Base-by-base conservation (phyloP, 2,888 invertebrate genomes). In the Neelides folsomi region DNA sequence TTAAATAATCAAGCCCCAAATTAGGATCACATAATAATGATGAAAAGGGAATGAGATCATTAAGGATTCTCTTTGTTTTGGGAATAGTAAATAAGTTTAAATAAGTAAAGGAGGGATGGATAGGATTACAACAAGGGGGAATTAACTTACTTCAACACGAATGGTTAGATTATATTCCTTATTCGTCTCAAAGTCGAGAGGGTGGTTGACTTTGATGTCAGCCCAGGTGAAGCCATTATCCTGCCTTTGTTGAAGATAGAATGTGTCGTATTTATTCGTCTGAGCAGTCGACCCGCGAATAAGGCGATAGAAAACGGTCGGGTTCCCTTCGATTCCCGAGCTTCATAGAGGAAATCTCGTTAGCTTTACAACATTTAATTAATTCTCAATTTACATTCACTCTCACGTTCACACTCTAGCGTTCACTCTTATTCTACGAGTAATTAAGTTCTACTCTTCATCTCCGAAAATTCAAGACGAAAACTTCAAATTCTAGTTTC, bases 251-350 rank as follows among this genome's bases (percentile, higher is more conserved):
- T 92, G 90, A 65, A 92, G 79, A 73, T 93, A 93, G 74, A 92
- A 93, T 58, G 90, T 90, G 73, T 93, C 88, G 72, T 83, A 83
- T 74, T 92, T 93, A 76, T 93, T 93, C 66, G 92, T 93, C 74
- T 93, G 92, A 7, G 92, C 88, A 52, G 92, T 93, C 36, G 90
- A 90, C 60, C 92, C 92, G 60, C 89, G 89, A 85, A 93, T 93
- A 70, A 93, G 75, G 57, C 86, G 85, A 75, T 93, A 93, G 77
- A 88, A 93, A 66, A 93, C 92, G 66, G 89, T 89, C 54, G 92
- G 92, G 74, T 90, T 93, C 73, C 88, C 88, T 71, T 90, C 89
- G 72, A 93, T 93, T 65, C 92, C 92, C 71, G 92, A 92, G 77
- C 92, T 90, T 80, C 66, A 66, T 64, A 60, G 63, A 64, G 66